Percentiles rank a stretch among this genome's conserved stretches.
phyloP scores from a whole-genome alignment of 2,797 vertebrate species.

The Malacoctenus gilli region DNA sequence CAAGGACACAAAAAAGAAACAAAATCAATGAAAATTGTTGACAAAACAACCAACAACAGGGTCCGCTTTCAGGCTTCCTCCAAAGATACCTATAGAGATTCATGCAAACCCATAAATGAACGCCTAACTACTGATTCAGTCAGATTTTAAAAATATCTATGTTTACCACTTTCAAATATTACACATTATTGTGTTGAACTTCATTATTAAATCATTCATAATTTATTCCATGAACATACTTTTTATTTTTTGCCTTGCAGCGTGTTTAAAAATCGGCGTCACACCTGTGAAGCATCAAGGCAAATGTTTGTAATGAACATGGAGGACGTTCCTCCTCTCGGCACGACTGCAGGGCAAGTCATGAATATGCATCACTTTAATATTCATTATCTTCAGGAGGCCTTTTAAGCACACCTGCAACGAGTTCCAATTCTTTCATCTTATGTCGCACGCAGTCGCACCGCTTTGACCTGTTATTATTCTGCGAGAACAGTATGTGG shows the following conservation, averaged over 20 bases:
- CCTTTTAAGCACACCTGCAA: constrained; percentile 34
- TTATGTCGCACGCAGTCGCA: constrained; percentile 10
- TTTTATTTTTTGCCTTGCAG: constrained; percentile 3
- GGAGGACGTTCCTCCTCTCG: constrained; percentile 14
- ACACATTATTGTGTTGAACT: background rate
- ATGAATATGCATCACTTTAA: constrained; percentile 20
- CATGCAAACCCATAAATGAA: too few species aligned
- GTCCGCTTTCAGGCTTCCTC: too few species aligned
- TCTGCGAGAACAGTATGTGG: constrained; percentile 8
- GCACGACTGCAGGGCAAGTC: background rate
- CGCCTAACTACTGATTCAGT: too few species aligned
- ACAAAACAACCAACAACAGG: too few species aligned
- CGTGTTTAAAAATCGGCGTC: constrained; percentile 23
- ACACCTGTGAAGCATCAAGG: constrained; percentile 1
- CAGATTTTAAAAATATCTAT: too few species aligned
- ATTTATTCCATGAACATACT: background rate
- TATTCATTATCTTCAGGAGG: constrained; percentile 14
- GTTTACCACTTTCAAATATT: background rate
- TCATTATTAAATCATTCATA: background rate
- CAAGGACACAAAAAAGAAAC: too few species aligned
- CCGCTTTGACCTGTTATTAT: constrained; percentile 14
- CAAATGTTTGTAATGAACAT: constrained; percentile 13
- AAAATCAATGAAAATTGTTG: too few species aligned
- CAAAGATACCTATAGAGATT: too few species aligned
- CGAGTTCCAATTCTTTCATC: constrained; percentile 13